These are phyloP conservation scores for Drosophila emarginata DNA, from an alignment of 2,888 invertebrate genomes.

Conservation along the genomic window DNA sequence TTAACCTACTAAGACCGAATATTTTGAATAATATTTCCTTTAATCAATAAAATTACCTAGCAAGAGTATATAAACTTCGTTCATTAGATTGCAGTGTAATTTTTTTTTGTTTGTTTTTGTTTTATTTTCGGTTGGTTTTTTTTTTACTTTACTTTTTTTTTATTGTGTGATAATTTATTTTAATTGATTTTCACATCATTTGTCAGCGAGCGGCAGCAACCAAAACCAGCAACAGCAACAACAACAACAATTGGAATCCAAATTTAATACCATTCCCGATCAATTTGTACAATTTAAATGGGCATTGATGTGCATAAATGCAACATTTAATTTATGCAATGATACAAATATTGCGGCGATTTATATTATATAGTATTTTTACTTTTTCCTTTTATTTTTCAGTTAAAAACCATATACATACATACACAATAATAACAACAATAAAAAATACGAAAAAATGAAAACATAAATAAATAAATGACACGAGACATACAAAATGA, in stretches of 20 bases:
- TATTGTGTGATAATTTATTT: conserved; percentile 54
- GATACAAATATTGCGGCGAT: conserved; percentile 41
- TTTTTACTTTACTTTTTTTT: neutral
- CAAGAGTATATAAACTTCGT: too few relatives aligned
- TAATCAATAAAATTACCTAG: too few relatives aligned
- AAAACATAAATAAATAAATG: conserved; percentile 26
- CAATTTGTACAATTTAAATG: conserved; percentile 65
- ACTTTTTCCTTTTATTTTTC: too few relatives aligned
- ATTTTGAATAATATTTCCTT: too few relatives aligned
- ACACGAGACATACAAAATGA: conserved; percentile 14
- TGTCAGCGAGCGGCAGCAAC: conserved; percentile 47
- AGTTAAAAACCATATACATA: neutral
- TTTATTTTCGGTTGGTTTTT: neutral
- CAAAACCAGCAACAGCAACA: conserved; percentile 16
- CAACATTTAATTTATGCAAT: conserved; percentile 64
- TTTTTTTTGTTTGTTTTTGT: too few relatives aligned
- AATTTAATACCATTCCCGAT: conserved; percentile 60
- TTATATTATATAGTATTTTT: conserved; percentile 23
- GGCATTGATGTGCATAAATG: conserved; percentile 67
- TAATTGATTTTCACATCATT: conserved; percentile 69
- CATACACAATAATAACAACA: conserved; percentile 1
- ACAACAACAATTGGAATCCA: conserved; percentile 45
- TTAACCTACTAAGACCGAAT: too few relatives aligned
- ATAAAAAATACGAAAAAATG: too few relatives aligned
- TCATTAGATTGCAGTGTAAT: neutral